Evolutionary conservation across 2,888 invertebrate genomes (phyloP), one percentile per base, ranked within the genome.

Genomic region (Clunio marinus): DNA sequence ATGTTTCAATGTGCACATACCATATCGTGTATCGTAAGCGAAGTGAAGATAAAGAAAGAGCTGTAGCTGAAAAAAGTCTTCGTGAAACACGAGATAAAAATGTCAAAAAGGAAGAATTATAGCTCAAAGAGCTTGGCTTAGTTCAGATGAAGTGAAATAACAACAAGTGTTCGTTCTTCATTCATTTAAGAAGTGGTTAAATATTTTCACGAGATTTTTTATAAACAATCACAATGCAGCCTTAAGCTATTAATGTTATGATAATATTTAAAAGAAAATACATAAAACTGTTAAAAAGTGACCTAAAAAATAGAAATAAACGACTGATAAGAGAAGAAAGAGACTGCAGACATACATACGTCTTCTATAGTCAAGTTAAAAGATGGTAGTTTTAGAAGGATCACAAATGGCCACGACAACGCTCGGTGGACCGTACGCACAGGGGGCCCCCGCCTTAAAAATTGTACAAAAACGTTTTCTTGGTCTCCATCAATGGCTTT

Each of bases 391-490:
- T 75, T 85, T 91, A 78, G 88, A 88, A 78, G 85, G 87, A 75
- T 84, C 86, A 77, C 86, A 86, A 73, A 83, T 85, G 70, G 81
- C 86, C 73, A 84, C 84, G 72, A 84, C 86, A 72, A 84, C 86
- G 73, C 81, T 91, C 77, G 91, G 91, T 79, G 84, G 87, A 71
- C 85, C 87, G 71, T 91, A 90, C 80, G 87, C 89, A 75, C 90
- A 90, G 79, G 86, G 88, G 73, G 87, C 88, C 74, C 87, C 89
- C 75, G 89, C 91, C 74, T 83, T 92, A 79, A 93, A 93, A 86
- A 88, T 93, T 84, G 84, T 93, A 81, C 91, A 91, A 76, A 93
- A 93, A 83, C 84, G 93, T 76, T 93, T 89, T 81, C 90, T 93
- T 79, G 91, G 90, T 82, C 84, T 93, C 78, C 93, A 93, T 80